Evolutionary conservation across 2,113 vertebrate genomes (phyloP).

Genomic region (Pao palembangensis): DNA sequence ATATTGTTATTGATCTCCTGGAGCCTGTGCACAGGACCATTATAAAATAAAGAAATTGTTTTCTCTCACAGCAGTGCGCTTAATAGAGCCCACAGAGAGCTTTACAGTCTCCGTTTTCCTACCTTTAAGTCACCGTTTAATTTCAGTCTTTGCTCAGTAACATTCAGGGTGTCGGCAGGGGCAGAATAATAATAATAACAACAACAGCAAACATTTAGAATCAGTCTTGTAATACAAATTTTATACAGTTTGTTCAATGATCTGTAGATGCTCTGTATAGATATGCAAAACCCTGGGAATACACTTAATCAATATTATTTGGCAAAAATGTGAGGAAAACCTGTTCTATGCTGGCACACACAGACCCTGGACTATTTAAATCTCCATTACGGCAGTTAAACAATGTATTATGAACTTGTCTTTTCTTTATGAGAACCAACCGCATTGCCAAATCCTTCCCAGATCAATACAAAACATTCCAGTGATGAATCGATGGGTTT

Average conservation of each 20-base stretch:
- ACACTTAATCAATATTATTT: conserved; percentile 21
- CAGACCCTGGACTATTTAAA: conserved; percentile 2
- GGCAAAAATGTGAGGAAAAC: conserved; percentile 9
- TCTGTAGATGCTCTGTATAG: background rate
- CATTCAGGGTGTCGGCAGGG: conserved; percentile 4
- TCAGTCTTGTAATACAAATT: too few relatives aligned
- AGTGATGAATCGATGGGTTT: conserved; percentile 25
- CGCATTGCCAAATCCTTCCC: conserved; percentile 22
- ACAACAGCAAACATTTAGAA: background rate
- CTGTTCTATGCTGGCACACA: conserved; percentile 3
- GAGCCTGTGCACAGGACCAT: conserved; percentile 31
- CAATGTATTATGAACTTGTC: conserved; percentile 12
- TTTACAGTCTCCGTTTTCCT: background rate
- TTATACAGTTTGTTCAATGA: too few relatives aligned
- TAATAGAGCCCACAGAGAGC: conserved; percentile 40
- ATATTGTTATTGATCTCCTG: conserved; percentile 4
- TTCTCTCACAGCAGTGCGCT: conserved; percentile 19
- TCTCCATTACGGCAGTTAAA: conserved; percentile 1
- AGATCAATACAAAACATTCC: conserved; percentile 30
- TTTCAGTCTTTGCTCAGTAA: conserved; percentile 2
- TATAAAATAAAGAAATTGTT: conserved; percentile 5
- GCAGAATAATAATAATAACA: background rate
- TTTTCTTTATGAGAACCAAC: conserved; percentile 8
- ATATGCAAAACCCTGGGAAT: too few relatives aligned
- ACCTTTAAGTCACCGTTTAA: conserved; percentile 13